These are phyloP conservation scores for Heliconius eleuchia DNA, from an alignment of 1,140 invertebrate genomes.

Conservation along the genomic window DNA sequence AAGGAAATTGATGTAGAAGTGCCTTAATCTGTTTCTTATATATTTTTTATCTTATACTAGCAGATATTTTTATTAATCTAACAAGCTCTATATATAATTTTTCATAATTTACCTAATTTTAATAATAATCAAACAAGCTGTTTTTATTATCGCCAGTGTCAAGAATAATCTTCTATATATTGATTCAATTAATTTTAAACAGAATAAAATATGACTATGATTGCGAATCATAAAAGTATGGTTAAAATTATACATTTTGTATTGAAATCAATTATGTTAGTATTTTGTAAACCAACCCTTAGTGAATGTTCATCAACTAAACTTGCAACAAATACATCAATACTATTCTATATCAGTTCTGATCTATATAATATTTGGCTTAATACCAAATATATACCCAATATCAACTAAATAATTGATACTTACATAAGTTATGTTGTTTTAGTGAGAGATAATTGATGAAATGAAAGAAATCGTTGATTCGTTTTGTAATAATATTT, in stretches of 20 bases:
- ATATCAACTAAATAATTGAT: too few species aligned
- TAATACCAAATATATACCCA: too few species aligned
- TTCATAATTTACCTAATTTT: background rate
- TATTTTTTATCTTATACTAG: background rate
- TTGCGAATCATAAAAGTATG: background rate
- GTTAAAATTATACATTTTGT: background rate
- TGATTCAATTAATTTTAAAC: background rate
- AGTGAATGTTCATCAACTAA: too few species aligned
- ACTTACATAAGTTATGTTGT: too few species aligned
- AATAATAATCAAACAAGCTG: background rate
- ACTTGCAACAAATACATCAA: too few species aligned
- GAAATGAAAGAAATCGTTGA: too few species aligned
- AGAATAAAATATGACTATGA: background rate
- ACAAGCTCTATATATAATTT: background rate
- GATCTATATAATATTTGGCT: too few species aligned
- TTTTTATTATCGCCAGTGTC: background rate
- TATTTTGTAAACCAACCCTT: too few species aligned
- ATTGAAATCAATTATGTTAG: too few species aligned
- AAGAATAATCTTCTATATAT: background rate
- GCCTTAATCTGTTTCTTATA: background rate
- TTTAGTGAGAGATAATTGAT: too few species aligned
- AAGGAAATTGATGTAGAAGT: slow-evolving; percentile 6
- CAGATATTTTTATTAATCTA: background rate
- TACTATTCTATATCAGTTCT: too few species aligned
- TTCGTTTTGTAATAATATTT: too few species aligned